Evolutionary conservation across 2,888 invertebrate genomes (phyloP), one percentile per base, ranked within the genome.

Genomic region (Melolontha melolontha): DNA sequence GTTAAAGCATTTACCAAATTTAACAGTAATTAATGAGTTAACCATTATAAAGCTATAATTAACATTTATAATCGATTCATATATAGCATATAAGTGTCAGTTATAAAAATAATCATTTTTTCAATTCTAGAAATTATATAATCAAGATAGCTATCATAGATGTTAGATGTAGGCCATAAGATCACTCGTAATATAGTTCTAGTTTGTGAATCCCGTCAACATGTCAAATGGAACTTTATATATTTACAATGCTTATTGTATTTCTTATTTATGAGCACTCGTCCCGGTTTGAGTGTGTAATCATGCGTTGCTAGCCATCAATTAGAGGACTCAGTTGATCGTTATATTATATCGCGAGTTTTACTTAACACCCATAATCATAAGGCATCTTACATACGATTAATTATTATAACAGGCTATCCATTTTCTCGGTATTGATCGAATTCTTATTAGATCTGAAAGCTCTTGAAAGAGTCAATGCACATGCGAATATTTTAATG

Each of bases 181-280:
- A 64, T 64, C 44, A 42, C 27, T 29, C 39, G n/a, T 64, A 64
- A 64, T 54, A 52, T 54, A 64, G 44, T 64, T 67, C 67, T 59
- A 67, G 70, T 67, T 69, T 51, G 50, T 66, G 14, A 50, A 66
- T 10, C 34, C 69, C 51, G 52, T 66, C 69, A 69, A 68, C 50
- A 62, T 64, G 71, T 71, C 69, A 69, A 69, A 67, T 66, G 50
- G 41, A 65, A 49, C 16, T 27, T 67, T 67, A 66, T 71, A 69
- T 64, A 71, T 72, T 73, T 70, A 79, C 77, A 78, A 79, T 76
- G 75, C 75, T 74, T 73, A 77, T 78, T 79, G 78, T 78, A 72
- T 71, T 73, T 67, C 75, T 75, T 78, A 79, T 79, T 78, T 78
- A 77, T 76, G 78, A 76, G 74, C 76, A 77, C 78, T 78, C 77